phyloP scores from a whole-genome alignment of 2,797 vertebrate species.

The Microctenopoma stevenorrisi region DNA sequence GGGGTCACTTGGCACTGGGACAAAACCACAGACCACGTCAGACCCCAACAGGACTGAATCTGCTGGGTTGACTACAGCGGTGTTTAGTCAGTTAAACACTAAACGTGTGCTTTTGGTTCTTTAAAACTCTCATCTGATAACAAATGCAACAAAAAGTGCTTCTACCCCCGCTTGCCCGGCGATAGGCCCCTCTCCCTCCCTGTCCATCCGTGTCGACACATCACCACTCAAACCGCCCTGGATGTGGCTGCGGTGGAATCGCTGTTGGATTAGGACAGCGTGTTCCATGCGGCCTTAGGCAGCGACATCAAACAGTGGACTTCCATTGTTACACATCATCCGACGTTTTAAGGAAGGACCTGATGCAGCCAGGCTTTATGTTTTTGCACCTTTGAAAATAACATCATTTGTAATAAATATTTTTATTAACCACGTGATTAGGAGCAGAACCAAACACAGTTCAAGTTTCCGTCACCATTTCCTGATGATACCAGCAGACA shows the following conservation, averaged over 20 bases:
- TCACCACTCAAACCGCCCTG: conserved; percentile 55
- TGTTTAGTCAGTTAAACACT: not conserved
- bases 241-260: conserved; percentile 44
- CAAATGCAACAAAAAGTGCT: conserved; percentile 8
- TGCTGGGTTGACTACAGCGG: not conserved
- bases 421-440: conserved; percentile 12
- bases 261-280: conserved; percentile 57
- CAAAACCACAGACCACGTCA: not conserved
- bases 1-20: conserved; percentile 3
- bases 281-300: conserved; percentile 60
- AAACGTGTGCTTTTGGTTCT: not conserved
- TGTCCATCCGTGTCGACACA: conserved; percentile 44
- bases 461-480: conserved; percentile 19
- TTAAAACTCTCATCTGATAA: not conserved
- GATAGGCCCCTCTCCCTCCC: conserved; percentile 19
- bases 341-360: not conserved
- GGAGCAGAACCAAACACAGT: not conserved
- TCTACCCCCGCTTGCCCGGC: not conserved
- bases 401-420: not conserved
- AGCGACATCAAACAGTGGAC: conserved; percentile 32
- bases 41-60: not conserved
- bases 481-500: not conserved
- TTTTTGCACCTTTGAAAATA: not conserved
- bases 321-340: not conserved
- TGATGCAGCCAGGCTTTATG: not conserved